Evolutionary conservation across 2,113 vertebrate genomes (phyloP).

Genomic region (Calyptomena viridis): DNA sequence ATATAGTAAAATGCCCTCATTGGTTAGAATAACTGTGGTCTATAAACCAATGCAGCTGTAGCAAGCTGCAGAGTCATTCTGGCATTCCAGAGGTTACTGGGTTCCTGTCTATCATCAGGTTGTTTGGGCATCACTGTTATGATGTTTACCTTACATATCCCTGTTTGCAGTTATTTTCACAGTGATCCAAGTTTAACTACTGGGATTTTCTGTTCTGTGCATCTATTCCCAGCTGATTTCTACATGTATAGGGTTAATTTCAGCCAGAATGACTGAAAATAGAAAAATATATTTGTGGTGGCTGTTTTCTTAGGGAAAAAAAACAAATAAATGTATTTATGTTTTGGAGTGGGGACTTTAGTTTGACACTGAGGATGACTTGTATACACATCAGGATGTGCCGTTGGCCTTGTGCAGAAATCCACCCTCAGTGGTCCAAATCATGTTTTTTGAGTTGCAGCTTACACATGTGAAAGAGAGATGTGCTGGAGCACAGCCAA

Average conservation of each 20-base stretch:
- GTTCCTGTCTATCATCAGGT: neutral
- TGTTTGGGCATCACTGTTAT: neutral
- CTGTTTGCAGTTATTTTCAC: neutral
- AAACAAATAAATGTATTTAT: neutral
- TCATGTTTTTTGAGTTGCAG: neutral
- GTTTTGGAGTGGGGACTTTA: neutral
- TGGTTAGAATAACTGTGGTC: neutral
- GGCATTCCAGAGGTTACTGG: slow-evolving; percentile 4
- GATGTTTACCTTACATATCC: neutral
- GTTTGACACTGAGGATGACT: neutral
- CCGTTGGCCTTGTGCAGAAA: neutral
- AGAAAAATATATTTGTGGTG: neutral
- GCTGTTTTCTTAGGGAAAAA: neutral
- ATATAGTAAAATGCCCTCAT: neutral
- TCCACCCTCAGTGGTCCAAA: neutral
- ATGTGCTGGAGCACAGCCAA: neutral
- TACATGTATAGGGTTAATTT: neutral
- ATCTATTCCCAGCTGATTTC: neutral
- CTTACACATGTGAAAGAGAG: neutral
- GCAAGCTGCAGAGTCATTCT: neutral
- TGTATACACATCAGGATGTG: neutral
- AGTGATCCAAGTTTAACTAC: neutral
- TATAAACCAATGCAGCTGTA: neutral
- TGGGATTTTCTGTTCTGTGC: neutral
- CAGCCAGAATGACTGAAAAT: neutral